Evolutionary conservation across 1,140 invertebrate species (phyloP).

Genomic region (Solenopsis fugax): DNA sequence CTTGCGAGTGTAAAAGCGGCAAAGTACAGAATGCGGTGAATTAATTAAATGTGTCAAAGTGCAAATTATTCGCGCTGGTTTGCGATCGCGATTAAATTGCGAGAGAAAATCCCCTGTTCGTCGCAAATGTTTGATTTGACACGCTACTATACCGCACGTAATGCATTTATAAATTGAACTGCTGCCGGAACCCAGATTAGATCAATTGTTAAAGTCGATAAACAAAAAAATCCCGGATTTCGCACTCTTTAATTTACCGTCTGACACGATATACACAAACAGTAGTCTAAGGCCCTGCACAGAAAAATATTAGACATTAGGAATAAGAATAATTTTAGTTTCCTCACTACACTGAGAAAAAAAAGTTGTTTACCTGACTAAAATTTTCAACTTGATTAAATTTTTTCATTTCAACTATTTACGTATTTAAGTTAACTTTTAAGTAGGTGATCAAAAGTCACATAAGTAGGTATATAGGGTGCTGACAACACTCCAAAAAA

Average conservation of each 20-base stretch:
- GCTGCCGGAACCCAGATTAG: not conserved
- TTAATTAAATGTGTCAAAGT: slow-evolving; percentile 3
- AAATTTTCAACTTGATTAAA: too few relatives aligned
- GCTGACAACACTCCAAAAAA: too few relatives aligned
- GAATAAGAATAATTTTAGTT: too few relatives aligned
- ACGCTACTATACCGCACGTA: not conserved
- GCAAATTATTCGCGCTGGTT: not conserved
- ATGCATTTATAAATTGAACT: not conserved
- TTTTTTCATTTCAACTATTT: too few relatives aligned
- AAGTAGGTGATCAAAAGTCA: too few relatives aligned
- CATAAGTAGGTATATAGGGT: too few relatives aligned
- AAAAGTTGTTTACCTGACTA: too few relatives aligned
- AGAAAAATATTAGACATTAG: too few relatives aligned
- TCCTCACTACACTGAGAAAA: too few relatives aligned
- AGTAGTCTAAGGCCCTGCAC: not conserved
- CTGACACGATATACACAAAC: not conserved
- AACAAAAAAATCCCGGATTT: not conserved
- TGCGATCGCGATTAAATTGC: not conserved
- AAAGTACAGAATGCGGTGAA: not conserved
- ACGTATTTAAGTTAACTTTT: too few relatives aligned
- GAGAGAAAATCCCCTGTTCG: not conserved
- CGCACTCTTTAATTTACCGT: not conserved
- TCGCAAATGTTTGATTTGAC: not conserved
- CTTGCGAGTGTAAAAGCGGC: not conserved
- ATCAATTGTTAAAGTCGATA: slow-evolving; percentile 3